Conservation (phyloP, 2,888 invertebrate genomes). For the Lampropteryx suffumata region DNA sequence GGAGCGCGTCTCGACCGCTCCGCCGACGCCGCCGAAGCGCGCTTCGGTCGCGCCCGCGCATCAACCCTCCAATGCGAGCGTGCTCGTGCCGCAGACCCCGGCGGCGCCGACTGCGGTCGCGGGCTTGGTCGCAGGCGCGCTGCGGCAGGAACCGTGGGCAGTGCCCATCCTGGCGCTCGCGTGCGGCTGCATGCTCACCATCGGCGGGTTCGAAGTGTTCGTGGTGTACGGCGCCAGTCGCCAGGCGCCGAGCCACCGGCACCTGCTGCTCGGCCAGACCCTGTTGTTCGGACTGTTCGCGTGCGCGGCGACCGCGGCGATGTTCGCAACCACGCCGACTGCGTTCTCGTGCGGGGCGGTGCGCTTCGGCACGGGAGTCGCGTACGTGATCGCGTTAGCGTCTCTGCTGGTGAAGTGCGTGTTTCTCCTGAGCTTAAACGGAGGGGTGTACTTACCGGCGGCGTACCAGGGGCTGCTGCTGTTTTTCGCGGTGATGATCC, state of each 20-base stretch:
- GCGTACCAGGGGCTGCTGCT: constrained; percentile 95
- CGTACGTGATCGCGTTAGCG: constrained; percentile 94
- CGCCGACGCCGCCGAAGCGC: constrained; percentile 57
- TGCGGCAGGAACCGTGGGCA: constrained; percentile 93
- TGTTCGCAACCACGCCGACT: constrained; percentile 90
- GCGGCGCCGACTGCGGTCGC: constrained; percentile 48
- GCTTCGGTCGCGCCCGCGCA: constrained; percentile 49
- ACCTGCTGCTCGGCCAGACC: constrained; percentile 94
- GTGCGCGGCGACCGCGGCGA: constrained; percentile 90
- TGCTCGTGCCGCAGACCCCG: constrained; percentile 28
- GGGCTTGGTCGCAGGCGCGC: constrained; percentile 54
- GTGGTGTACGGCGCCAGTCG: constrained; percentile 91
- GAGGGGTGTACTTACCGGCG: constrained; percentile 95
- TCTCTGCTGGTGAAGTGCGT: constrained; percentile 96
- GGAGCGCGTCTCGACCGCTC: constrained; percentile 62
- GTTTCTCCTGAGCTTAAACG: constrained; percentile 94
- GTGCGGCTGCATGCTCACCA: constrained; percentile 91
- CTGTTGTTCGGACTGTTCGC: constrained; percentile 92
- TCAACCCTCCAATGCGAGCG: constrained; percentile 52
- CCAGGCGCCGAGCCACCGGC: constrained; percentile 91
- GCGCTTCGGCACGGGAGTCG: constrained; percentile 91
- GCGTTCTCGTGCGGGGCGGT: constrained; percentile 91
- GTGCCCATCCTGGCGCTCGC: constrained; percentile 93
- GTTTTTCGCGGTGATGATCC: constrained; percentile 95
- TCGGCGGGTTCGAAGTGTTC: constrained; percentile 94